phyloP scores from a whole-genome alignment of 2,888 invertebrate species.

The Alloplasta piceator region DNA sequence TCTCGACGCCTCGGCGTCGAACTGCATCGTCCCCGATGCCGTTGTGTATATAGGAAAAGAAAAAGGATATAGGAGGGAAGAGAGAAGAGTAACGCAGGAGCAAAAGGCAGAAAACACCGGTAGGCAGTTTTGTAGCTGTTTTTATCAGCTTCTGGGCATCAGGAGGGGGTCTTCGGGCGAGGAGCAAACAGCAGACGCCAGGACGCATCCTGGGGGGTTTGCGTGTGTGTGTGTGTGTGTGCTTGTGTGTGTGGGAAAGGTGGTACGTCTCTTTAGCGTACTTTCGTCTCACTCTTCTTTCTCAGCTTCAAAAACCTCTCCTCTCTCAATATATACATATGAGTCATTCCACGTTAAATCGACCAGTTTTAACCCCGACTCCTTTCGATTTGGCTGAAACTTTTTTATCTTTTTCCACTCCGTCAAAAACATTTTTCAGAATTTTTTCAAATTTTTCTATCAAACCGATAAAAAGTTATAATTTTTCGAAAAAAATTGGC shows the following conservation, averaged over 20 bases:
- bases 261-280: constrained; percentile 81
- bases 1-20: constrained; percentile 45
- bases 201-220: constrained; percentile 83
- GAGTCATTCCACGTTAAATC: background rate
- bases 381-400: too few relatives aligned
- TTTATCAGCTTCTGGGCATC: constrained; percentile 83
- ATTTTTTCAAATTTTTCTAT: too few relatives aligned
- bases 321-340: constrained; percentile 21
- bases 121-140: constrained; percentile 83
- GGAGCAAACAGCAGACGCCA: constrained; percentile 74
- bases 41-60: constrained; percentile 11
- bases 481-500: too few relatives aligned
- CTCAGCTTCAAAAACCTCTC: constrained; percentile 42
- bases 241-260: constrained; percentile 80
- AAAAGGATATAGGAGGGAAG: constrained; percentile 72
- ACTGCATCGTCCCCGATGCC: constrained; percentile 23
- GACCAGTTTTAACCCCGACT: too few relatives aligned
- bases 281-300: constrained; percentile 66
- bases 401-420: too few relatives aligned
- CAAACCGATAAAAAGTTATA: too few relatives aligned
- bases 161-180: constrained; percentile 73
- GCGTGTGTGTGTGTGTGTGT: constrained; percentile 75
- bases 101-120: constrained; percentile 80
- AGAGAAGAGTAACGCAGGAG: constrained; percentile 74
- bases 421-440: too few relatives aligned